phyloP scores from a whole-genome alignment of 2,113 vertebrate genomes.

The Dasyurus viverrinus region DNA sequence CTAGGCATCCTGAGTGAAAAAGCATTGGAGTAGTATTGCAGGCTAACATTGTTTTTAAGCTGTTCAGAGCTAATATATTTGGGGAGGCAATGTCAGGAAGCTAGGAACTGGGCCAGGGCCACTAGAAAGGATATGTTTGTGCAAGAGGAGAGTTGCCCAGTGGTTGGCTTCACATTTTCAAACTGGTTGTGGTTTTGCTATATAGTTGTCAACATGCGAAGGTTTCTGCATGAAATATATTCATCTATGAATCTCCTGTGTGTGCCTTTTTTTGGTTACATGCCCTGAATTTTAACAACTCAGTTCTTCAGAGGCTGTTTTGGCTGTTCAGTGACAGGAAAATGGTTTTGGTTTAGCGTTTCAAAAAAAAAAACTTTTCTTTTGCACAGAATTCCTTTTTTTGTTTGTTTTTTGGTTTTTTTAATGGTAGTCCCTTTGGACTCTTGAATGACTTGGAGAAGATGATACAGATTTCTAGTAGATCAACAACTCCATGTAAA shows the following conservation, averaged over 20 bases:
- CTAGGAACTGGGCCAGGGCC: slow-evolving; percentile 75
- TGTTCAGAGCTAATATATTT: slow-evolving; percentile 78
- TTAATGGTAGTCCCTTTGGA: slow-evolving; percentile 73
- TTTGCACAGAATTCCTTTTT: slow-evolving; percentile 81
- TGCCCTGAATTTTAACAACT: slow-evolving; percentile 73
- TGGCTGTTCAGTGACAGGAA: slow-evolving; percentile 67
- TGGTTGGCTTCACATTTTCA: slow-evolving; percentile 60
- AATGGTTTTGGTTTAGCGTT: slow-evolving; percentile 66
- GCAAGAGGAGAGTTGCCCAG: slow-evolving; percentile 74
- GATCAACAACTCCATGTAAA: slow-evolving; percentile 83
- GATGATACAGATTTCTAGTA: slow-evolving; percentile 81
- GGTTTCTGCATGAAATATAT: slow-evolving; percentile 75
- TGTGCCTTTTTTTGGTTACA: slow-evolving; percentile 80
- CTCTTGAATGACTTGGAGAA: slow-evolving; percentile 80
- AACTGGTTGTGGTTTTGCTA: slow-evolving; percentile 73
- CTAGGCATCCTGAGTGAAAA: slow-evolving; percentile 75
- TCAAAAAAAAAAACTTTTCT: slow-evolving; percentile 62
- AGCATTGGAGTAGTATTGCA: slow-evolving; percentile 77
- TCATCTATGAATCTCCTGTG: slow-evolving; percentile 75
- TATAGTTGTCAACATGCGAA: slow-evolving; percentile 75
- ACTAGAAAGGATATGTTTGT: slow-evolving; percentile 70
- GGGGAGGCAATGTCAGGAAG: slow-evolving; percentile 74
- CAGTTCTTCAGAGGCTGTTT: slow-evolving; percentile 75
- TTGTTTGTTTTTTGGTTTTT: slow-evolving; percentile 15
- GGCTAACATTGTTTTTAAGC: slow-evolving; percentile 79